These are phyloP conservation scores for Pholis gunnellus DNA, from an alignment of 2,113 vertebrate species.

Conservation along the genomic window DNA sequence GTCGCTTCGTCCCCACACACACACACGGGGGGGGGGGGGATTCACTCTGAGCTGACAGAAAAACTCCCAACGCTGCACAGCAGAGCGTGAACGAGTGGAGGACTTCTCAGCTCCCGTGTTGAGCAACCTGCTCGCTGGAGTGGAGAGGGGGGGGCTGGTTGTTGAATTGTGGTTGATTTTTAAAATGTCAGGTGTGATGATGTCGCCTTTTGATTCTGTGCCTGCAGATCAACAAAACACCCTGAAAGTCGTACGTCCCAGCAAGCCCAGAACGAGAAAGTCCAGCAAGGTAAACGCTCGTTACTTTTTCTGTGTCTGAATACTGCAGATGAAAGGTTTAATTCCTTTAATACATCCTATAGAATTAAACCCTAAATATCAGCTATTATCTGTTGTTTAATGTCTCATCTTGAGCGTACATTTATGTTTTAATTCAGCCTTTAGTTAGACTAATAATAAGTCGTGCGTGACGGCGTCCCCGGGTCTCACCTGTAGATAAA, in stretches of 20 bases:
- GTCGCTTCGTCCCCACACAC: neutral
- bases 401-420: neutral
- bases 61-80: conserved; percentile 14
- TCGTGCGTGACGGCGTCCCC: accelerated
- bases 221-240: conserved; percentile 87
- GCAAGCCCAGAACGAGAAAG: conserved; percentile 89
- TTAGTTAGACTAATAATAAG: neutral
- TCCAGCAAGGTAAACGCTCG: conserved; percentile 87
- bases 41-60: conserved; percentile 31
- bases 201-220: conserved; percentile 60
- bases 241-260: conserved; percentile 88
- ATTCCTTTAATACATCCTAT: neutral
- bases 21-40: too few relatives aligned
- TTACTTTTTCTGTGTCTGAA: too few relatives aligned
- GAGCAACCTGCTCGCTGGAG: neutral
- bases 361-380: neutral
- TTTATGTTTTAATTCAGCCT: neutral
- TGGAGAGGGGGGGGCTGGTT: neutral
- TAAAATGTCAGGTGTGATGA: conserved; percentile 12
- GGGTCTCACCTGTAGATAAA: neutral
- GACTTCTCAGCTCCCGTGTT: conserved; percentile 12
- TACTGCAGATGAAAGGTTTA: too few relatives aligned
- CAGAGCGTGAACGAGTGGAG: conserved; percentile 1
- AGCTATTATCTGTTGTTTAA: neutral
- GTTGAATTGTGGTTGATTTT: neutral